phyloP scores from a whole-genome alignment of 2,888 invertebrate species.

The Hyalella azteca region DNA sequence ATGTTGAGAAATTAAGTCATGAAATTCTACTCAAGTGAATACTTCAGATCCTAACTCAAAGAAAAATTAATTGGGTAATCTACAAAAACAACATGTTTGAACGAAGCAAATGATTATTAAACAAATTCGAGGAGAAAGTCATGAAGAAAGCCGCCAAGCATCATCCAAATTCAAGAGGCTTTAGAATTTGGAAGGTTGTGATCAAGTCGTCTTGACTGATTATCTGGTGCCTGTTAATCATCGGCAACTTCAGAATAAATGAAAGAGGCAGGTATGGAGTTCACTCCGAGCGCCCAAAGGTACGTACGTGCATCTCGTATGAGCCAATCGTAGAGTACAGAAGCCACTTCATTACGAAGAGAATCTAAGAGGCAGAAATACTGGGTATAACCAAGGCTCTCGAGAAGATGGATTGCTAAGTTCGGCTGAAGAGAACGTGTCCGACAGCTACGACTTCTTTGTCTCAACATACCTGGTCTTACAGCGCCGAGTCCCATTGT shows the following conservation, averaged over 20 bases:
- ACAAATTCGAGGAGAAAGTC: too few relatives aligned
- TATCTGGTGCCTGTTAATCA: not conserved
- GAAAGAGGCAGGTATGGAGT: not conserved
- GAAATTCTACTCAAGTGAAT: too few relatives aligned
- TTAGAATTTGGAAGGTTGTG: too few relatives aligned
- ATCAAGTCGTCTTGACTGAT: not conserved
- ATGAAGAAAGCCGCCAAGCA: too few relatives aligned
- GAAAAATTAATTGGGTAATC: too few relatives aligned
- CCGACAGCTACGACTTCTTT: constrained; percentile 33
- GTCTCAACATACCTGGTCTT: constrained; percentile 12
- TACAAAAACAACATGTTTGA: too few relatives aligned
- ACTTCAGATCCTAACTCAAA: too few relatives aligned
- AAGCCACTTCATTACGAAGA: constrained; percentile 30
- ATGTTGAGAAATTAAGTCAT: too few relatives aligned
- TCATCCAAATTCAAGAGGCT: too few relatives aligned
- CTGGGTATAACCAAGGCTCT: constrained; percentile 19
- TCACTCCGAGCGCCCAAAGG: not conserved
- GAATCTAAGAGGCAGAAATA: constrained; percentile 24
- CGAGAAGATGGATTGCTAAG: constrained; percentile 24
- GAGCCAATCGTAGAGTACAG: constrained; percentile 15
- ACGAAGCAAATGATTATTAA: too few relatives aligned
- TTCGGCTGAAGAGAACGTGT: constrained; percentile 20
- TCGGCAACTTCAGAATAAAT: not conserved
- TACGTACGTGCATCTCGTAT: constrained; percentile 5
- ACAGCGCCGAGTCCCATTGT: not conserved